These are phyloP conservation scores for Trachelus stipa DNA, from an alignment of 2,888 invertebrate genomes.

Conservation along the genomic window DNA sequence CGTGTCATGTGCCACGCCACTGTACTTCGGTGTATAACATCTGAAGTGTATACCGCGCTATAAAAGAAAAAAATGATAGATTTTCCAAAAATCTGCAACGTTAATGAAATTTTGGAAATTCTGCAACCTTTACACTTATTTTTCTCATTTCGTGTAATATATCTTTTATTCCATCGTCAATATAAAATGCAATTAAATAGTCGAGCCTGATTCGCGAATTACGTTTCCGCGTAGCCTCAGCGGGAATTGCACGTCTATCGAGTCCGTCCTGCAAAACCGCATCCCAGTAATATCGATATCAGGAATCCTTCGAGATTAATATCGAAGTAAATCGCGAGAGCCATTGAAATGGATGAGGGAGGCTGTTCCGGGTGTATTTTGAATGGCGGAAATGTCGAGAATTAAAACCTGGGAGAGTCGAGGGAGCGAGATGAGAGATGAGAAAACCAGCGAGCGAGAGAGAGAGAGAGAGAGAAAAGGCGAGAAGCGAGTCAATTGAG, in stretches of 20 bases:
- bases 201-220: neutral
- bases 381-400: neutral
- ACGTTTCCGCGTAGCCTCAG: neutral
- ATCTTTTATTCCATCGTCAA: neutral
- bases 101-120: neutral
- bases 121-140: fast-evolving
- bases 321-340: neutral
- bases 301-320: neutral
- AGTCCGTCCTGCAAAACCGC: neutral
- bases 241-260: neutral
- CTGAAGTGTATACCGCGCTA: neutral
- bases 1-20: neutral
- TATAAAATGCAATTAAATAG: neutral
- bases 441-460: too few relatives aligned
- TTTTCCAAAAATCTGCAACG: too few relatives aligned
- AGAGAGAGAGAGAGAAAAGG: neutral
- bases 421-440: too few relatives aligned
- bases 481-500: neutral
- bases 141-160: neutral
- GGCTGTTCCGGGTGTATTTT: neutral
- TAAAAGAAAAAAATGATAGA: too few relatives aligned
- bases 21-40: neutral
- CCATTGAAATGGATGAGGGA: neutral
- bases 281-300: neutral
- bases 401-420: neutral